phyloP scores from a whole-genome alignment of 2,113 vertebrate genomes.

The Gallinago undulata region DNA sequence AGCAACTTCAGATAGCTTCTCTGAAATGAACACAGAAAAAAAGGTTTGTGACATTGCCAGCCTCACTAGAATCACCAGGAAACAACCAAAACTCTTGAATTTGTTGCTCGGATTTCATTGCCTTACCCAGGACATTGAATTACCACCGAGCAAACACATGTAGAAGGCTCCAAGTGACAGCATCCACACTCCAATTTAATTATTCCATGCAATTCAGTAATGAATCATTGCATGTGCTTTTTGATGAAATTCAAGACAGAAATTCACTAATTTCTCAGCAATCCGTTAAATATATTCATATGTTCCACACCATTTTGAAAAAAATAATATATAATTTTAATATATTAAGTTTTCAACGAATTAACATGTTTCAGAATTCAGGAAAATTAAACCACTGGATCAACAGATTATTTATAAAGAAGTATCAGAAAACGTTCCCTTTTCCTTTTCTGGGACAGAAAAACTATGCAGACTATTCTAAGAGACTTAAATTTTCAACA shows the following conservation, averaged over 20 bases:
- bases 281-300: neutral
- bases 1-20: neutral
- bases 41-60: neutral
- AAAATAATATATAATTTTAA: rapidly evolving
- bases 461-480: neutral
- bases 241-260: neutral
- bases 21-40: neutral
- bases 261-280: neutral
- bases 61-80: neutral
- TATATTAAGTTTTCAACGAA: neutral
- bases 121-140: neutral
- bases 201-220: neutral
- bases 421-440: neutral
- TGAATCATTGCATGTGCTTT: rapidly evolving
- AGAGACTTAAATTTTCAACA: neutral
- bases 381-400: neutral
- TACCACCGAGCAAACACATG: rapidly evolving
- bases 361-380: neutral
- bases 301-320: rapidly evolving
- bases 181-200: neutral
- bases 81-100: rapidly evolving
- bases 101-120: neutral
- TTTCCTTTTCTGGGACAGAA: neutral
- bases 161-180: neutral
- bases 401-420: neutral